A percentile compares a stretch with the other conserved stretches of the same genome.
phyloP scores from a whole-genome alignment of 2,888 invertebrate species.

The Hofmannophila pseudospretella region DNA sequence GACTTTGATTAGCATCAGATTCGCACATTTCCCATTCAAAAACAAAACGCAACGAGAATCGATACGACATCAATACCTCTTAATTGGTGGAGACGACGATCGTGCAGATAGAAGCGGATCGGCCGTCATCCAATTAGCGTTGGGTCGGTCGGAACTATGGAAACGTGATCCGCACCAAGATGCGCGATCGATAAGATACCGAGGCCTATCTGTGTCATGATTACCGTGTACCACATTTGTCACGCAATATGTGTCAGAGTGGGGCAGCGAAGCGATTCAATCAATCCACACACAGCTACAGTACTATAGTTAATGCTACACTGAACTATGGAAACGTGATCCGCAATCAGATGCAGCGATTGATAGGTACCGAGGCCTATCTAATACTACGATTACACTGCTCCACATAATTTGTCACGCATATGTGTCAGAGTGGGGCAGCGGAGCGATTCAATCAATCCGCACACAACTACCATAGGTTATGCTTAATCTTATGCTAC shows the following conservation, averaged over 20 bases:
- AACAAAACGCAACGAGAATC: constrained; percentile 21
- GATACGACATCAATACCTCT: constrained; percentile 31
- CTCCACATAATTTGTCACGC: not conserved
- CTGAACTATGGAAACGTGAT: constrained; percentile 18
- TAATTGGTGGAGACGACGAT: constrained; percentile 31
- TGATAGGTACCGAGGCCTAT: constrained; percentile 19
- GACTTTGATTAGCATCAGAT: constrained; percentile 8
- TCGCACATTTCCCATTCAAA: constrained; percentile 1
- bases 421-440: not conserved
- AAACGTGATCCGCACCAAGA: constrained; percentile 22
- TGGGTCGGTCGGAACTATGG: constrained; percentile 12
- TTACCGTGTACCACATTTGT: not conserved
- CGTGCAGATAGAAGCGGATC: constrained; percentile 17
- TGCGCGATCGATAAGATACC: constrained; percentile 27
- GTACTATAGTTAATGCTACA: too few species aligned
- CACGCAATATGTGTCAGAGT: not conserved
- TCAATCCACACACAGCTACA: too few species aligned
- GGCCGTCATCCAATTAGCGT: constrained; percentile 37
- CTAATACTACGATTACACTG: constrained; percentile 1
- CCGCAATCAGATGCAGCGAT: constrained; percentile 24
- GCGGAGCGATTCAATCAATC: too few species aligned
- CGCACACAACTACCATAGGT: too few species aligned
- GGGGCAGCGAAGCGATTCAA: too few species aligned
- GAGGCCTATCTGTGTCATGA: constrained; percentile 4
- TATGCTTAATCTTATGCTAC: too few species aligned